Evolutionary conservation across 2,113 vertebrate genomes (phyloP).

Genomic region (Antennarius striatus): DNA sequence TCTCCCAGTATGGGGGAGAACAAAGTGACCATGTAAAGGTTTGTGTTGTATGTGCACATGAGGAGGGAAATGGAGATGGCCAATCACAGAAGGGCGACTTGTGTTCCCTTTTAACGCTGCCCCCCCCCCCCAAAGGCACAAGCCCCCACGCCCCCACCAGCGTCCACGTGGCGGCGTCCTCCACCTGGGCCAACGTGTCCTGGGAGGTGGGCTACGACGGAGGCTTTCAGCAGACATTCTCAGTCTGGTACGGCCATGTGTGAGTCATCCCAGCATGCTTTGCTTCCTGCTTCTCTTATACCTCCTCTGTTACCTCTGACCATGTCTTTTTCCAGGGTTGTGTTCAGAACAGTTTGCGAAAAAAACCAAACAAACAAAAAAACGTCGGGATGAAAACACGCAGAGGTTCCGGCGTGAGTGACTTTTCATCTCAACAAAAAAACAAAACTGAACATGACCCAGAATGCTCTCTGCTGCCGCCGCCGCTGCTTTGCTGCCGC

Average conservation of each 20-base stretch:
- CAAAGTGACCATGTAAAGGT: too few species aligned
- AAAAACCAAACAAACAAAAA: too few species aligned
- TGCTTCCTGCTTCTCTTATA: conserved; percentile 89
- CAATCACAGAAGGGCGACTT: conserved; percentile 30
- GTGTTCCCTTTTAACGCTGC: conserved; percentile 35
- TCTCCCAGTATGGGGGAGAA: too few species aligned
- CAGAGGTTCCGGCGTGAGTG: conserved; percentile 44
- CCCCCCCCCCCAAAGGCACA: conserved; percentile 83
- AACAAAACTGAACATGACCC: conserved; percentile 67
- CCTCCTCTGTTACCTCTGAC: conserved; percentile 57
- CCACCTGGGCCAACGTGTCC: conserved; percentile 95
- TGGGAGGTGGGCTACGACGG: conserved; percentile 97
- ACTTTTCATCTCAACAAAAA: conserved; percentile 49
- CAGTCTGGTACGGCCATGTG: conserved; percentile 99
- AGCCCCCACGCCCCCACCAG: conserved; percentile 93
- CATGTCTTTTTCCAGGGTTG: conserved; percentile 60
- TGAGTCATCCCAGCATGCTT: conserved; percentile 99
- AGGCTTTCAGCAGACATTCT: conserved; percentile 98
- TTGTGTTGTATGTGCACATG: too few species aligned
- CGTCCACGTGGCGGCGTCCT: conserved; percentile 87
- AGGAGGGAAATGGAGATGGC: conserved; percentile 7
- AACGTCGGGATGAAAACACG: conserved; percentile 45
- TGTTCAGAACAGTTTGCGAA: conserved; percentile 69
- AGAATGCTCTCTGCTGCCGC: conserved; percentile 31
- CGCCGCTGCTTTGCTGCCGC: conserved; percentile 46